These are phyloP conservation scores for Octodonta nipae DNA, from an alignment of 2,888 invertebrate species.

Conservation along the genomic window DNA sequence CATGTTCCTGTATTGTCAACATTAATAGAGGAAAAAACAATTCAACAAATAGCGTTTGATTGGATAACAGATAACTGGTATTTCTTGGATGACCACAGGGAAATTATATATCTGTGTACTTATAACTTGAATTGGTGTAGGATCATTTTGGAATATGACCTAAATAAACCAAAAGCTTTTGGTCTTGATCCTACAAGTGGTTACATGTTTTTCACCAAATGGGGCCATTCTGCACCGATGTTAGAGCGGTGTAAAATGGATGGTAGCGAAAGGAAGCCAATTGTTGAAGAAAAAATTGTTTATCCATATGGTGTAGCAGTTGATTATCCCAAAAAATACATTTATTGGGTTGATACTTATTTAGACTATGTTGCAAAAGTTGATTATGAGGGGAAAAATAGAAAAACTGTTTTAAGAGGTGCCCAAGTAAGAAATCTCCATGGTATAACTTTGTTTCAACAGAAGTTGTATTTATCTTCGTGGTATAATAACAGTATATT, in stretches of 20 bases:
- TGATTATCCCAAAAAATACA: slow-evolving; percentile 54
- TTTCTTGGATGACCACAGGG: slow-evolving; percentile 42
- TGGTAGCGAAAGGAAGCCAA: slow-evolving; percentile 45
- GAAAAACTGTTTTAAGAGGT: slow-evolving; percentile 44
- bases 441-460: slow-evolving; percentile 61
- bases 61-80: slow-evolving; percentile 84
- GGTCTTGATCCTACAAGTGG: slow-evolving; percentile 68
- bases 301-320: slow-evolving; percentile 62
- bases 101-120: slow-evolving; percentile 26
- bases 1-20: slow-evolving; percentile 45
- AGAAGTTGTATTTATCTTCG: slow-evolving; percentile 57
- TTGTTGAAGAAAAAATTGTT: slow-evolving; percentile 57
- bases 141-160: slow-evolving; percentile 51
- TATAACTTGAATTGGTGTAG: slow-evolving; percentile 50
- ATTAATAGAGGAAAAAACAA: slow-evolving; percentile 48
- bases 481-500: slow-evolving; percentile 54
- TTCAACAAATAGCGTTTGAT: slow-evolving; percentile 64
- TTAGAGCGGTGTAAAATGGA: slow-evolving; percentile 53
- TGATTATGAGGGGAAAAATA: slow-evolving; percentile 58
- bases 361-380: slow-evolving; percentile 65
- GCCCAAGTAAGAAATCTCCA: slow-evolving; percentile 51
- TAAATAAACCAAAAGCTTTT: slow-evolving; percentile 51
- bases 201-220: slow-evolving; percentile 64
- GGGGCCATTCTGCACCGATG: slow-evolving; percentile 50
- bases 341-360: slow-evolving; percentile 73